Percentiles rank a stretch among this genome's conserved stretches.
Conservation (phyloP, 1,140 invertebrate genomes). For the Pectinophora gossypiella region DNA sequence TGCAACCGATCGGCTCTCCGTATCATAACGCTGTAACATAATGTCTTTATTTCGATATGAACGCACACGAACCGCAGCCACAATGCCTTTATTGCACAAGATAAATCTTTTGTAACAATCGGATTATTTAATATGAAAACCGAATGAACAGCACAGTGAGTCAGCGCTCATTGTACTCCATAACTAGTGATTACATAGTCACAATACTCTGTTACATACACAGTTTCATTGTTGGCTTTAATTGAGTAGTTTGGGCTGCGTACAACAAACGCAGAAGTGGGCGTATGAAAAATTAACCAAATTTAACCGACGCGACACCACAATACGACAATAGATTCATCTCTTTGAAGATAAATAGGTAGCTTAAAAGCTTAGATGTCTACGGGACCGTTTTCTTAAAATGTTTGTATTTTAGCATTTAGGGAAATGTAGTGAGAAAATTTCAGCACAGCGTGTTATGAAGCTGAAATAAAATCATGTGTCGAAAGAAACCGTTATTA, state of each 20-base stretch:
- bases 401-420: no score
- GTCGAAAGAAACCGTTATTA: no score
- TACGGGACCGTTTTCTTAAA: no score
- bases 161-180: conserved; percentile 19
- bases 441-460: no score
- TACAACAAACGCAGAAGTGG: neutral
- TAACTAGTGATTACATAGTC: conserved; percentile 15
- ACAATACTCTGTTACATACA: conserved; percentile 4
- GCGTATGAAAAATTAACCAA: neutral
- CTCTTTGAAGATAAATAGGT: no score
- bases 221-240: conserved; percentile 15
- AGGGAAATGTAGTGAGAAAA: no score
- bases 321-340: no score
- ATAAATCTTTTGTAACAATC: conserved; percentile 42
- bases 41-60: conserved; percentile 32
- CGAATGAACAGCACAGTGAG: conserved; percentile 28
- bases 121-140: conserved; percentile 37
- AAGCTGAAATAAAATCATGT: no score
- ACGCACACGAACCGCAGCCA: conserved; percentile 14
- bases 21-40: conserved; percentile 17
- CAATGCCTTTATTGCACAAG: conserved; percentile 40
- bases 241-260: conserved; percentile 12
- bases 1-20: neutral
- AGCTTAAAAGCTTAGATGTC: no score
- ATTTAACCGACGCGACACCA: no score